These are phyloP conservation scores for Zoroaster sp. DNA, from an alignment of 53 echinoderm and acorn worm species.

Conservation along the genomic window DNA sequence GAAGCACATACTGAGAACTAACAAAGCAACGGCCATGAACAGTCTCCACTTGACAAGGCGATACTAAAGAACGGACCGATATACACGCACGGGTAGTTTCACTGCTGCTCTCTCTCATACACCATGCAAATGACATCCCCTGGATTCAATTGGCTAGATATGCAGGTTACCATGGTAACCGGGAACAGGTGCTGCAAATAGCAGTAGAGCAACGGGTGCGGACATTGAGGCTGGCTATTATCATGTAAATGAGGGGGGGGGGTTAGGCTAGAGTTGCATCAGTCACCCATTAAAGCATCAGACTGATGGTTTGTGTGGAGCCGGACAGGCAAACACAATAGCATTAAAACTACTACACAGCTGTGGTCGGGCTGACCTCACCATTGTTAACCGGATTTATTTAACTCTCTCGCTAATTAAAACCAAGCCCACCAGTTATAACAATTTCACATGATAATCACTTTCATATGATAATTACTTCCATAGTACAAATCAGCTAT, in stretches of 20 bases:
- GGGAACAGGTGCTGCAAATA: conserved; percentile 56
- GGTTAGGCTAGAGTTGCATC: neutral
- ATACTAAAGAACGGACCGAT: neutral
- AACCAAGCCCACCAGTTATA: neutral
- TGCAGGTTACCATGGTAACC: conserved; percentile 41
- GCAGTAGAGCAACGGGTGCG: conserved; percentile 3
- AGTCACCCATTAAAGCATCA: neutral
- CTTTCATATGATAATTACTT: neutral
- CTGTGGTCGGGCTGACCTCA: neutral
- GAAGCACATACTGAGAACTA: neutral
- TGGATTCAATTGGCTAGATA: conserved; percentile 22
- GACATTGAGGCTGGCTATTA: conserved; percentile 39
- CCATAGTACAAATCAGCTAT: neutral
- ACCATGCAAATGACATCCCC: neutral
- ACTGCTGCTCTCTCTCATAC: neutral
- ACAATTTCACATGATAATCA: neutral
- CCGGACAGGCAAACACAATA: neutral
- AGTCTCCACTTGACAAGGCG: neutral
- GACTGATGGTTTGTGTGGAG: neutral
- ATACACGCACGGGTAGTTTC: neutral
- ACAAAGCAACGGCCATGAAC: conserved; percentile 34
- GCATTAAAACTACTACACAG: neutral
- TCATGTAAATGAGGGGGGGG: conserved; percentile 30
- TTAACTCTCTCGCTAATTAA: conserved; percentile 27
- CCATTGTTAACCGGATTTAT: neutral